These are phyloP conservation scores for Campoplex nolae DNA, from an alignment of 2,888 invertebrate species.

Conservation along the genomic window DNA sequence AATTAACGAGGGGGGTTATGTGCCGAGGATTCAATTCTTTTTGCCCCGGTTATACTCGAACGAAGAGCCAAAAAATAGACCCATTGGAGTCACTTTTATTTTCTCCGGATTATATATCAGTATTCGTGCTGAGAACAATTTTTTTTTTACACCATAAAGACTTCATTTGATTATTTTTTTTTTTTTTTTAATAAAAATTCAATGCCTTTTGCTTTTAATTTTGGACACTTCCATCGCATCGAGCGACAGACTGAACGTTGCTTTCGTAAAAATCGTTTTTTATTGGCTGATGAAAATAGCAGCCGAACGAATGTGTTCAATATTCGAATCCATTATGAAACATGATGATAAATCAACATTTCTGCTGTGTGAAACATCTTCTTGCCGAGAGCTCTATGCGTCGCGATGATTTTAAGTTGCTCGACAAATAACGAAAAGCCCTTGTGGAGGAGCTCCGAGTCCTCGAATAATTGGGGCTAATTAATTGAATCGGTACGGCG, in stretches of 20 bases:
- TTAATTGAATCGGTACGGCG: slow-evolving; percentile 69
- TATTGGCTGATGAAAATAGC: not conserved
- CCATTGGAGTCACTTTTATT: not conserved
- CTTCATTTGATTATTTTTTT: not conserved
- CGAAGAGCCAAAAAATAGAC: not conserved
- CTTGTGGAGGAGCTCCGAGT: slow-evolving; percentile 15
- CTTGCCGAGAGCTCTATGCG: slow-evolving; percentile 16
- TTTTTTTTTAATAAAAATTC: not conserved
- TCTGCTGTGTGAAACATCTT: not conserved
- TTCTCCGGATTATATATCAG: not conserved
- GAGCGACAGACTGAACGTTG: not conserved
- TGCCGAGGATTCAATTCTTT: slow-evolving; percentile 42
- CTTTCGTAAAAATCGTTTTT: not conserved
- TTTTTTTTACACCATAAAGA: not conserved
- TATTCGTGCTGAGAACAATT: not conserved
- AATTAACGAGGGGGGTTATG: slow-evolving; percentile 14
- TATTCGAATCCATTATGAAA: not conserved
- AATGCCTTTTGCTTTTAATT: too few species aligned
- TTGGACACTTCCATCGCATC: too few species aligned
- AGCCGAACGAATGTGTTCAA: not conserved
- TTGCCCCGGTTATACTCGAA: not conserved
- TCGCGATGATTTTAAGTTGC: slow-evolving; percentile 40
- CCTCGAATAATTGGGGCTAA: slow-evolving; percentile 68
- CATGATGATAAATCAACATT: not conserved
- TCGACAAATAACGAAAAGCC: slow-evolving; percentile 38